Evolutionary conservation across 2,113 vertebrate genomes (phyloP), one percentile per base, ranked within the genome.

Genomic region (Sceloporus undulatus): DNA sequence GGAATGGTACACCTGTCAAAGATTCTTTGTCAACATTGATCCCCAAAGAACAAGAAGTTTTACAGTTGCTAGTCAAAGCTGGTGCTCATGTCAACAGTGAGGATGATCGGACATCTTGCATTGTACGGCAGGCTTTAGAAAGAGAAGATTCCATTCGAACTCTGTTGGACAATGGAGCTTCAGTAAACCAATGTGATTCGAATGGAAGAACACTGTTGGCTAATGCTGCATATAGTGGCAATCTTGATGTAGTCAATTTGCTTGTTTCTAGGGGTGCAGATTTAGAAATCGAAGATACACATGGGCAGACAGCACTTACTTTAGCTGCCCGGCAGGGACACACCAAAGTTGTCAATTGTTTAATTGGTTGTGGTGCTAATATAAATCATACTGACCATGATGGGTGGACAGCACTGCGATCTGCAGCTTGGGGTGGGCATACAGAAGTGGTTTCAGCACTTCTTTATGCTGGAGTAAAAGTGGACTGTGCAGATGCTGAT

Each of bases 341-440:
- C 79, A 99, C 98, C 86, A 99, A 99, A 96, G 99, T 99, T 71
- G 98, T 99, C 75, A 99, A 98, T 90, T 99, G 98, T 93, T 96
- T 99, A 81, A 99, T 99, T 11, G 98, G 98, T 29, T 98, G 98
- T 1, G 98, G 98, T 59, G 98, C 98, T 70, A 98, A 99, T 6
- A 98, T 99, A 79, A 98, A 99, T 92, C 99, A 99, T 93, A 99
- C 98, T 0, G 99, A 99, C 85, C 98, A 98, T 0, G 99, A 99
- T 0, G 98, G 99, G 3, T 99, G 99, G 99, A 99, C 99, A 0
- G 98, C 99, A 0, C 84, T 99, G 16, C 96, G 99, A 25, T 99
- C 99, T 0, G 99, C 99, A 1, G 99, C 98, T 0, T 99, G 99
- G 99, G 99, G 99, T 0, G 99, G 99, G 25, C 99, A 99, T 91